phyloP scores from a whole-genome alignment of 2,797 vertebrate species.

The Artibeus lituratus region DNA sequence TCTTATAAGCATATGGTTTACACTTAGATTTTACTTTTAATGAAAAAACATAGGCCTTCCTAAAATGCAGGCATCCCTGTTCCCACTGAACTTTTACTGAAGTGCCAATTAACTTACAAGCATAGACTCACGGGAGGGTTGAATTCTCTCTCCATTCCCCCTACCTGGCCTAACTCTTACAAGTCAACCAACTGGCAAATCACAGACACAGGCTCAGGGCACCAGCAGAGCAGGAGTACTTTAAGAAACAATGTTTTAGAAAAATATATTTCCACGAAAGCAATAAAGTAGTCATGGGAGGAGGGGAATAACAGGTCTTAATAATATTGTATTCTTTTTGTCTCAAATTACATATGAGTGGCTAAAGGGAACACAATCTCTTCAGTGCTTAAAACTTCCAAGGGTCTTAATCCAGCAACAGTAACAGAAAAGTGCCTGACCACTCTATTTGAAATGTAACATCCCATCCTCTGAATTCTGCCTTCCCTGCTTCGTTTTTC shows the following conservation, averaged over 20 bases:
- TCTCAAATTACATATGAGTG: background rate
- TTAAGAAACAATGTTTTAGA: background rate
- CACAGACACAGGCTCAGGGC: background rate
- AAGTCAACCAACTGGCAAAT: background rate
- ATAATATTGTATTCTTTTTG: background rate
- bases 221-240: background rate
- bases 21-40: background rate
- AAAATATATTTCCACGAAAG: slow-evolving; percentile 16
- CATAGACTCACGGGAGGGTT: background rate
- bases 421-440: background rate
- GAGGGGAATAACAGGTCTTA: background rate
- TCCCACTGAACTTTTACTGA: background rate
- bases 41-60: background rate
- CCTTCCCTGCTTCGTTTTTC: background rate
- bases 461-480: too few species aligned
- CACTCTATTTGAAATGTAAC: background rate
- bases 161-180: background rate
- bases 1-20: background rate
- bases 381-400: background rate
- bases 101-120: background rate
- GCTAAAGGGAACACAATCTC: background rate
- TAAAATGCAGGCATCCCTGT: background rate
- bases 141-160: background rate
- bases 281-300: background rate
- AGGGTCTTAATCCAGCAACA: background rate